Evolutionary conservation across 2,113 vertebrate species (phyloP).

Genomic region (Micromys minutus): DNA sequence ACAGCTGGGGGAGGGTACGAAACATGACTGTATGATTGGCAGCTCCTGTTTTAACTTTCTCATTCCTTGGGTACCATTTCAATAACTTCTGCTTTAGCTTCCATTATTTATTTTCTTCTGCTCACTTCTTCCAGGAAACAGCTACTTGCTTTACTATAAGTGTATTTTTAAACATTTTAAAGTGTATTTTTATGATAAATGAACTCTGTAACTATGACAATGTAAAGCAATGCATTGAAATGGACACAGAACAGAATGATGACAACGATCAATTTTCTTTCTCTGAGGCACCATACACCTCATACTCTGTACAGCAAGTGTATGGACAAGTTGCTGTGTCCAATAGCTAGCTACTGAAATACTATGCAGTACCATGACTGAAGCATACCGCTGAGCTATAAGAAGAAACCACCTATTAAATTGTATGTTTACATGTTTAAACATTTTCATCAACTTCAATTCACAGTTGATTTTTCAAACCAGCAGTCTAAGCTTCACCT

Average conservation of each 20-base stretch:
- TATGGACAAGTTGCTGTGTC: not conserved
- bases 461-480: not conserved
- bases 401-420: not conserved
- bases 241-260: not conserved
- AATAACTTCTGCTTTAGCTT: not conserved
- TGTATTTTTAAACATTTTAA: not conserved
- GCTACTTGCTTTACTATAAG: not conserved
- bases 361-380: accelerated
- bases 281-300: not conserved
- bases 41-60: not conserved
- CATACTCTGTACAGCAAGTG: not conserved
- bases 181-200: not conserved
- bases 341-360: accelerated
- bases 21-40: not conserved
- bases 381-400: accelerated
- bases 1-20: not conserved
- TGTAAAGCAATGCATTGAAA: not conserved
- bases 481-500: not conserved
- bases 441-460: too few relatives aligned
- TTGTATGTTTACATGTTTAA: not conserved
- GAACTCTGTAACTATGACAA: not conserved
- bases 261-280: not conserved
- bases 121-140: not conserved
- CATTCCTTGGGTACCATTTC: not conserved
- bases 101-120: not conserved